A percentile compares a stretch with the other conserved stretches of the same genome.
phyloP scores from a whole-genome alignment of 2,888 invertebrate species.

The Mycalesis mineus region DNA sequence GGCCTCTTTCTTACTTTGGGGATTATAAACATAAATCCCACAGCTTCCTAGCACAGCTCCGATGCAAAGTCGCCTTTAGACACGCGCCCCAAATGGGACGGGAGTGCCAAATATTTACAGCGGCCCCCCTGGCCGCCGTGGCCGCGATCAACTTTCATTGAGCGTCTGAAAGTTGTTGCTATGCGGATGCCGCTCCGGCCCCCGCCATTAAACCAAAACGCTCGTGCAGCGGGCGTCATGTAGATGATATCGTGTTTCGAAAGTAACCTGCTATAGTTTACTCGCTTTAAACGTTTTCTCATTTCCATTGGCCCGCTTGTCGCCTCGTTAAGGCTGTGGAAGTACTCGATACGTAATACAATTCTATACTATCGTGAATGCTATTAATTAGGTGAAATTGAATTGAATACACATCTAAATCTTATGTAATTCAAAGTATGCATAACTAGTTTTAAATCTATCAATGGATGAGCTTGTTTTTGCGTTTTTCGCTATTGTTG shows the following conservation, averaged over 20 bases:
- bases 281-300: slow-evolving; percentile 41
- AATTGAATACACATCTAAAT: no score
- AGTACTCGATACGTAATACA: slow-evolving; percentile 3
- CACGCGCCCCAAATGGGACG: slow-evolving; percentile 21
- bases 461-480: no score
- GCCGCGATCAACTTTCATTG: slow-evolving; percentile 74
- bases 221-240: slow-evolving; percentile 64
- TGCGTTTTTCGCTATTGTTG: no score
- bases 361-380: no score
- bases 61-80: slow-evolving; percentile 4
- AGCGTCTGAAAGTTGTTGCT: slow-evolving; percentile 72
- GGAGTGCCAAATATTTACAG: slow-evolving; percentile 34
- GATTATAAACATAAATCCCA: no score
- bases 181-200: slow-evolving; percentile 67
- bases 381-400: no score
- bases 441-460: no score
- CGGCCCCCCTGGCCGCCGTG: slow-evolving; percentile 55
- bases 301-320: slow-evolving; percentile 34
- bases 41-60: no score
- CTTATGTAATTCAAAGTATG: no score
- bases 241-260: slow-evolving; percentile 74
- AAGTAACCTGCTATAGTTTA: slow-evolving; percentile 63
- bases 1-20: no score
- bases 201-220: slow-evolving; percentile 68
- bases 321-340: slow-evolving; percentile 23